Percentiles rank a stretch among this genome's conserved stretches.
Conservation (phyloP, 2,797 vertebrate species). For the Kryptolebias ocellatus region DNA sequence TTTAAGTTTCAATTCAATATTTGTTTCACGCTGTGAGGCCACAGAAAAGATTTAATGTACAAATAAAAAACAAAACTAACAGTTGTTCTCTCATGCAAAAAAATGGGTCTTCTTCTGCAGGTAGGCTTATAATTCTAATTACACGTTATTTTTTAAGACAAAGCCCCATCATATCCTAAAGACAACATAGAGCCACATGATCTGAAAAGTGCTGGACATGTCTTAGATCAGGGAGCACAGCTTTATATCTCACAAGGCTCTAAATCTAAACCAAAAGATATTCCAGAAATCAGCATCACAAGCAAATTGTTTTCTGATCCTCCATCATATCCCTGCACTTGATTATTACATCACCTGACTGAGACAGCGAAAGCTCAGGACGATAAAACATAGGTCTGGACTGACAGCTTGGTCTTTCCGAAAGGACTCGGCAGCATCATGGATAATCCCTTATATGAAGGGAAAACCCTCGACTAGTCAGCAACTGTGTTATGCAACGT, state of each 20-base stretch:
- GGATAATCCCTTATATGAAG: slow-evolving; percentile 64
- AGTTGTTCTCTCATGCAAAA: neutral
- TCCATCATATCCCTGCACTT: slow-evolving; percentile 6
- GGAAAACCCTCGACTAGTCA: slow-evolving; percentile 47
- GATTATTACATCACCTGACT: slow-evolving; percentile 35
- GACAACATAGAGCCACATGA: too few relatives aligned
- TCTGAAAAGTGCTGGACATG: neutral
- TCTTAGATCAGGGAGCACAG: neutral
- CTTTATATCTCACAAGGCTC: neutral
- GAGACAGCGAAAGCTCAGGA: slow-evolving; percentile 21
- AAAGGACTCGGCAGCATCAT: slow-evolving; percentile 24
- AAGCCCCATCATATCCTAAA: too few relatives aligned
- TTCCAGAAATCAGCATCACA: slow-evolving; percentile 11
- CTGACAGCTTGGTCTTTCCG: slow-evolving; percentile 38
- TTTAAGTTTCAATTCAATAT: too few relatives aligned
- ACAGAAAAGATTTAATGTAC: too few relatives aligned
- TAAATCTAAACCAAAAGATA: neutral
- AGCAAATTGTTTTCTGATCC: slow-evolving; percentile 13
- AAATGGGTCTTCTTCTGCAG: neutral
- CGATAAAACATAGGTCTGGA: slow-evolving; percentile 36
- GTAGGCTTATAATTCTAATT: too few relatives aligned
- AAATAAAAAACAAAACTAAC: neutral
- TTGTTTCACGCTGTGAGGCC: too few relatives aligned
- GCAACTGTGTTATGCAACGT: slow-evolving; percentile 38
- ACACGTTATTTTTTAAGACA: too few relatives aligned